phyloP scores from a whole-genome alignment of 2,888 invertebrate genomes.

The Volucella inanis region DNA sequence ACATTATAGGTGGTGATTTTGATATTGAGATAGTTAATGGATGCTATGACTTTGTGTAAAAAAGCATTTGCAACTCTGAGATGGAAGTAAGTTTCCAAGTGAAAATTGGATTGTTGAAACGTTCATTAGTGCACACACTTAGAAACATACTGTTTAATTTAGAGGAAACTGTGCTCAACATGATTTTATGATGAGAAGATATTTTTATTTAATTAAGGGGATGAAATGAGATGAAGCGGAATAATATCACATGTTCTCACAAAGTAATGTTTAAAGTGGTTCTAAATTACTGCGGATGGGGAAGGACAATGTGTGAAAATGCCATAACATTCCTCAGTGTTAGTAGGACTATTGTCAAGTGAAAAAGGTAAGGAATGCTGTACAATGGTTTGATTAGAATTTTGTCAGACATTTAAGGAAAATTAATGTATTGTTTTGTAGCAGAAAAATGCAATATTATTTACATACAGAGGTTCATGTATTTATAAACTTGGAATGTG shows the following conservation, averaged over 20 bases:
- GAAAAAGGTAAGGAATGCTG: no score
- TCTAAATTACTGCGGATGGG: neutral
- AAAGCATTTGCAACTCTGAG: slow-evolving; percentile 6
- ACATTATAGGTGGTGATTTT: slow-evolving; percentile 24
- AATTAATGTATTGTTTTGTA: no score
- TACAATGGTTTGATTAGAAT: no score
- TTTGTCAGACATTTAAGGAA: no score
- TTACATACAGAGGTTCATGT: no score
- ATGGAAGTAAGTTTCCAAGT: slow-evolving; percentile 35
- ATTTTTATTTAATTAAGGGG: neutral
- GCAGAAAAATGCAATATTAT: no score
- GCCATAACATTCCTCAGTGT: no score
- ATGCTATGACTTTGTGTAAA: slow-evolving; percentile 14
- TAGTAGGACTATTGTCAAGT: no score
- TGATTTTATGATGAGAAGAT: slow-evolving; percentile 9
- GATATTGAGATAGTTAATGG: slow-evolving; percentile 49
- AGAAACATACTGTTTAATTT: slow-evolving; percentile 28
- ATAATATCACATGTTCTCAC: neutral
- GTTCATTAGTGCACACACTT: slow-evolving; percentile 42
- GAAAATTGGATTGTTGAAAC: slow-evolving; percentile 52
- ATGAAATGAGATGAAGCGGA: neutral
- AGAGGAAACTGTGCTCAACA: slow-evolving; percentile 8
- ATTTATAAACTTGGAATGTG: no score
- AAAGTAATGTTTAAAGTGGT: neutral
- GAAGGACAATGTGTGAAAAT: no score